A percentile compares a stretch with the other conserved stretches of the same genome.
These are phyloP conservation scores for Spisula solida DNA, from an alignment of 2,888 invertebrate species.

Conservation along the genomic window DNA sequence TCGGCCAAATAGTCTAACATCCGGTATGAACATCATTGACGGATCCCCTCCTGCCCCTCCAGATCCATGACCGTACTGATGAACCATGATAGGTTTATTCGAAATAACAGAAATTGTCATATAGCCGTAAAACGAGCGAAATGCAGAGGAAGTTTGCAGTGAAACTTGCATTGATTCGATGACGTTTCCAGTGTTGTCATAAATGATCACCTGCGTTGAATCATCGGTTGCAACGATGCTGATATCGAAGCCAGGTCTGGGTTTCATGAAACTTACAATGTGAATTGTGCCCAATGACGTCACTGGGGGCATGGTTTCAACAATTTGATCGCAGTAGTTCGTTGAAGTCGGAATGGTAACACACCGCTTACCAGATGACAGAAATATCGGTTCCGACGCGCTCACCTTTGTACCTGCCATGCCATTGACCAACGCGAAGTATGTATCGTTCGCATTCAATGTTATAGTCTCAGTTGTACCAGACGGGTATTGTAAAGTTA, in stretches of 20 bases:
- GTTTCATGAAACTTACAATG: slow-evolving; percentile 32
- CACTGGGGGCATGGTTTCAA: slow-evolving; percentile 24
- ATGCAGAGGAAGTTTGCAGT: not conserved
- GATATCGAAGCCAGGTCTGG: slow-evolving; percentile 32
- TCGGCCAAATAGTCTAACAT: not conserved
- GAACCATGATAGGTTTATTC: slow-evolving; percentile 3
- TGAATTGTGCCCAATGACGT: slow-evolving; percentile 26
- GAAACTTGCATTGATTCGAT: not conserved
- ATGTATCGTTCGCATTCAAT: slow-evolving; percentile 8
- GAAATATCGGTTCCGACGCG: slow-evolving; percentile 2
- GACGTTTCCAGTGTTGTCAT: not conserved
- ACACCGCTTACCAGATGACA: slow-evolving; percentile 22
- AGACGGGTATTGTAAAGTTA: slow-evolving; percentile 5
- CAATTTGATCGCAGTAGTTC: slow-evolving; percentile 33
- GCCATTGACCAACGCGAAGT: not conserved
- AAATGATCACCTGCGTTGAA: not conserved
- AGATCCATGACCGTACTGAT: slow-evolving; percentile 32
- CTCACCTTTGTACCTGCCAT: slow-evolving; percentile 20
- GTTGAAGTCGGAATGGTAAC: slow-evolving; percentile 22
- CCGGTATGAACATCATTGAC: slow-evolving; percentile 36
- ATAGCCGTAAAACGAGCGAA: not conserved
- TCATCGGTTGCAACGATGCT: slow-evolving; percentile 4
- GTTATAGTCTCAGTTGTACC: not conserved
- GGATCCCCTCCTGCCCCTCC: not conserved
- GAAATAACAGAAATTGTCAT: not conserved